Evolutionary conservation across 2,797 vertebrate species (phyloP).

Genomic region (Meriones psammophilus): DNA sequence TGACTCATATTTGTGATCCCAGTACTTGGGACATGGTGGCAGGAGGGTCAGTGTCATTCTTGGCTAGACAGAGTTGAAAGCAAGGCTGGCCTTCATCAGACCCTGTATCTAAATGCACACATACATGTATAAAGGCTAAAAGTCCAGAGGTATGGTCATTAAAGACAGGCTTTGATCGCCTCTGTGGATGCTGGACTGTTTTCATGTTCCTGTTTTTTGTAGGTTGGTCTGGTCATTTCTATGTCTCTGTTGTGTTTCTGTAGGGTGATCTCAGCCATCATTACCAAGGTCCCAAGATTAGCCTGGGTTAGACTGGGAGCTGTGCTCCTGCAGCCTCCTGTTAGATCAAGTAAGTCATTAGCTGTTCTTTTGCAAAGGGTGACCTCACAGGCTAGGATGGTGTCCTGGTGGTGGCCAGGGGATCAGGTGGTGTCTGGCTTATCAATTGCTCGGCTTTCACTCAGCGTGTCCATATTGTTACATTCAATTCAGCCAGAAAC

Average conservation of each 20-base stretch:
- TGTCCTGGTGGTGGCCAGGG: not conserved
- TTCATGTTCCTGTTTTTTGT: not conserved
- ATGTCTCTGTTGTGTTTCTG: not conserved
- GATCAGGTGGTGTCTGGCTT: not conserved
- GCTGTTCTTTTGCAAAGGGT: not conserved
- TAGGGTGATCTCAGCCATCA: not conserved
- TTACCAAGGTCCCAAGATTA: not conserved
- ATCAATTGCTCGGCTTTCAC: not conserved
- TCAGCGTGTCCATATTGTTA: not conserved
- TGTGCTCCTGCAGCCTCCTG: not conserved
- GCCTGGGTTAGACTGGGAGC: not conserved
- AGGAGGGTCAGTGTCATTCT: not conserved
- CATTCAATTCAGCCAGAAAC: not conserved
- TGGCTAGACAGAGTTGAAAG: not conserved
- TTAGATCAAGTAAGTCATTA: not conserved
- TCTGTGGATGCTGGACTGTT: not conserved
- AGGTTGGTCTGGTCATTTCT: not conserved
- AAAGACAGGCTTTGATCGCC: not conserved
- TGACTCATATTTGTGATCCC: not conserved
- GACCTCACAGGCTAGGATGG: not conserved
- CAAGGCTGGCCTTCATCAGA: not conserved
- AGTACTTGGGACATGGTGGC: not conserved
- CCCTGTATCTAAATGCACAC: not conserved
- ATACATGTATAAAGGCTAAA: not conserved
- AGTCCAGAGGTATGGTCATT: not conserved